Conservation (phyloP, 1,140 invertebrate genomes). For the Parasteatoda tepidariorum region DNA sequence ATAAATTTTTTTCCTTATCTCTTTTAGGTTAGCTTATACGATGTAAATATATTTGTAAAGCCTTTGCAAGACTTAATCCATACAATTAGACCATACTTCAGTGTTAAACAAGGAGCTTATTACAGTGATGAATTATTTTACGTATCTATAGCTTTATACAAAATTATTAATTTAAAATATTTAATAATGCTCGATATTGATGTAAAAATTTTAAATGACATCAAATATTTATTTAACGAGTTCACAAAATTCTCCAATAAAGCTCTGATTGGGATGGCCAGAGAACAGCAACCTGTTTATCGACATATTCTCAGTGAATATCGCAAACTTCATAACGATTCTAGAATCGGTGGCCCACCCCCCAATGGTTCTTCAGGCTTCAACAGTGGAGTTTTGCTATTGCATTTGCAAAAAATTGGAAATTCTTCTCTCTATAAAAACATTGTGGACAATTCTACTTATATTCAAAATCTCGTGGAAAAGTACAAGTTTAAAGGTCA, state of each 20-base stretch:
- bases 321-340: conserved; percentile 73
- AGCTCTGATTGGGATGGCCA: conserved; percentile 80
- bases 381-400: conserved; percentile 83
- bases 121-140: conserved; percentile 87
- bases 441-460: conserved; percentile 72
- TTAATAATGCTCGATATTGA: conserved; percentile 85
- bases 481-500: conserved; percentile 82
- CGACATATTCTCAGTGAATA: conserved; percentile 81
- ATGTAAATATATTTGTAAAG: conserved; percentile 74
- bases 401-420: conserved; percentile 79
- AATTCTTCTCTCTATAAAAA: conserved; percentile 74
- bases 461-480: conserved; percentile 73
- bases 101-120: conserved; percentile 81
- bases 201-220: conserved; percentile 79
- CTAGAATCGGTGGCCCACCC: conserved; percentile 72
- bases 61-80: conserved; percentile 76
- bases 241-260: conserved; percentile 75
- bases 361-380: conserved; percentile 72
- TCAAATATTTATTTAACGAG: conserved; percentile 76
- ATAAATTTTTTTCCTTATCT: conserved; percentile 39
- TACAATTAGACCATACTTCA: conserved; percentile 81
- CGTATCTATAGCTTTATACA: conserved; percentile 80
- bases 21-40: conserved; percentile 74
- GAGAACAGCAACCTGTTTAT: conserved; percentile 85
- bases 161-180: conserved; percentile 73